phyloP scores from a whole-genome alignment of 2,113 vertebrate species.

The Poecilia latipinna region DNA sequence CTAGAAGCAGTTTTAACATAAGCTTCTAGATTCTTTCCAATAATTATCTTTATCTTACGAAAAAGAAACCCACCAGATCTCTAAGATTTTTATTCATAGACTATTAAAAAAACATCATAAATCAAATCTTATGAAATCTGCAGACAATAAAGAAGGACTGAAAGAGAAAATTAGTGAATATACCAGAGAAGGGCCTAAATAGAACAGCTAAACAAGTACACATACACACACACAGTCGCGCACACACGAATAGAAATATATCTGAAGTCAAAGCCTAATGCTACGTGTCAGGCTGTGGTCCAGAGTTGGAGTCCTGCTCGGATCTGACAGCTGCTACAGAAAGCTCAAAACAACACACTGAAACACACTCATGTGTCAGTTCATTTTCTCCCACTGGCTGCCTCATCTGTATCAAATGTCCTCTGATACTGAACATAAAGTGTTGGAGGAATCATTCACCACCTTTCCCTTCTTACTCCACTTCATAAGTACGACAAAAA shows the following conservation, averaged over 20 bases:
- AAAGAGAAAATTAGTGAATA: too few species aligned
- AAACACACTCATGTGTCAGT: constrained; percentile 29
- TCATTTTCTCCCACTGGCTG: constrained; percentile 24
- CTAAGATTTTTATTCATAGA: too few species aligned
- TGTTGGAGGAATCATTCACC: not conserved
- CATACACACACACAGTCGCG: not conserved
- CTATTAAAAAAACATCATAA: too few species aligned
- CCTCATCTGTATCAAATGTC: not conserved
- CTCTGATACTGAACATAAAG: not conserved
- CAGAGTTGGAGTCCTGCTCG: constrained; percentile 38
- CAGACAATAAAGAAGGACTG: too few species aligned
- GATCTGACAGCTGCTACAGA: constrained; percentile 45
- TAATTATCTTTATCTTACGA: not conserved
- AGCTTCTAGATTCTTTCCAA: not conserved
- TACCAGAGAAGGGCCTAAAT: too few species aligned
- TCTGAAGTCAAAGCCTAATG: not conserved
- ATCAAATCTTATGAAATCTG: too few species aligned
- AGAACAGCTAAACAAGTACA: too few species aligned
- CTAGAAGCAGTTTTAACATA: not conserved
- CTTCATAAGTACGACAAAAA: not conserved
- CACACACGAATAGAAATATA: not conserved
- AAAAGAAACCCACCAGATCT: too few species aligned
- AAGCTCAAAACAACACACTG: not conserved
- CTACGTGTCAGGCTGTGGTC: constrained; percentile 37
- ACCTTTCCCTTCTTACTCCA: not conserved